A percentile compares a stretch with the other conserved stretches of the same genome.
These are phyloP conservation scores for Nothoprocta perdicaria DNA, from an alignment of 2,113 vertebrate genomes.

Conservation along the genomic window DNA sequence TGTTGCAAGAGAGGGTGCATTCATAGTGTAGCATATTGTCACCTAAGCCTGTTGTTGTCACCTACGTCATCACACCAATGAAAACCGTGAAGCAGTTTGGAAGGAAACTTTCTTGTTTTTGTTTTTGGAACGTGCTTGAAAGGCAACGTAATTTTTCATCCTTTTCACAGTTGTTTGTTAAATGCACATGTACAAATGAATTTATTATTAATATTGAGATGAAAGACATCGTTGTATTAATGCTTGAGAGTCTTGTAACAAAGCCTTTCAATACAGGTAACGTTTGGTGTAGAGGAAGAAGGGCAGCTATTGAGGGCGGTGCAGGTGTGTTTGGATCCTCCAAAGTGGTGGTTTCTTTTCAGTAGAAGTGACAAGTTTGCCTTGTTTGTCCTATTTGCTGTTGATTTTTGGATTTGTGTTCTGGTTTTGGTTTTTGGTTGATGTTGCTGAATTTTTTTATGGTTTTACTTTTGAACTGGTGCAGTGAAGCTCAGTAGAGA, in stretches of 20 bases:
- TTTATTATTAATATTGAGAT: not conserved
- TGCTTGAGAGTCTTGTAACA: slow-evolving; percentile 78
- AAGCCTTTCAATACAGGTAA: slow-evolving; percentile 90
- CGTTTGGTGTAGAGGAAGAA: slow-evolving; percentile 94
- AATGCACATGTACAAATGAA: not conserved
- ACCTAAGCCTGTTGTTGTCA: not conserved
- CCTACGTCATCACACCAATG: not conserved
- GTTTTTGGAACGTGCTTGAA: not conserved
- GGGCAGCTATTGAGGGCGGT: slow-evolving; percentile 81
- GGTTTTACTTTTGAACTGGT: slow-evolving; percentile 28
- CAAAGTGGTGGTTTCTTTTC: slow-evolving; percentile 64
- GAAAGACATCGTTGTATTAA: not conserved
- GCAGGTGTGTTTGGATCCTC: slow-evolving; percentile 86
- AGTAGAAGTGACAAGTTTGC: slow-evolving; percentile 79
- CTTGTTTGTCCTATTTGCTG: slow-evolving; percentile 56
- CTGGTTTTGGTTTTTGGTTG: slow-evolving; percentile 31
- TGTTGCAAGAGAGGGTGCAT: not conserved
- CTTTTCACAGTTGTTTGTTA: not conserved
- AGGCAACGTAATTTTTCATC: not conserved
- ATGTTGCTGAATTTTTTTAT: not conserved
- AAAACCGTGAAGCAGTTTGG: not conserved
- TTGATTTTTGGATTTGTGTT: slow-evolving; percentile 36
- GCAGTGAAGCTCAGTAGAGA: slow-evolving; percentile 59
- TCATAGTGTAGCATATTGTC: not conserved
- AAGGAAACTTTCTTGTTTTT: not conserved